Evolutionary conservation across 2,888 invertebrate genomes (phyloP).

Genomic region (Melolontha melolontha): DNA sequence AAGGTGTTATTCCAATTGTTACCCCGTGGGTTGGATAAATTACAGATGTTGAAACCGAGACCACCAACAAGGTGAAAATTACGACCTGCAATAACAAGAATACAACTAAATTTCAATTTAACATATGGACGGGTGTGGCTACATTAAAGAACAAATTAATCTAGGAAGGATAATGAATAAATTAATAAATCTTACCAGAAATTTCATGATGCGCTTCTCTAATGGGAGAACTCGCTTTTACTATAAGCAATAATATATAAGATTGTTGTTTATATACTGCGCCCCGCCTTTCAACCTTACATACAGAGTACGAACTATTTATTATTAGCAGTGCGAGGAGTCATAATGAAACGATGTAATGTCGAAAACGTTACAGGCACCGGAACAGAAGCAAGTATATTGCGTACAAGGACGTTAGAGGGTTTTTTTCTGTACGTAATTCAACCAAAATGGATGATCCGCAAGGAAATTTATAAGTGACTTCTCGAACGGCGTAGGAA

Average conservation of each 20-base stretch:
- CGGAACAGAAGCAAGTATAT: constrained; percentile 17
- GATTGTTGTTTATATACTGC: constrained; percentile 43
- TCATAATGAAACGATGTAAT: constrained; percentile 10
- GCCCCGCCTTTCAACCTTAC: constrained; percentile 40
- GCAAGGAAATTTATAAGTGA: constrained; percentile 1
- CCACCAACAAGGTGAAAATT: constrained; percentile 39
- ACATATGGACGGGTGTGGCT: not conserved
- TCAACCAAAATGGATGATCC: constrained; percentile 22
- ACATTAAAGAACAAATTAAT: not conserved
- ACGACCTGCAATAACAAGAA: constrained; percentile 30
- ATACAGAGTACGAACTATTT: constrained; percentile 18
- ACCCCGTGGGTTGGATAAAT: constrained; percentile 61
- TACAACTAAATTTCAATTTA: not conserved
- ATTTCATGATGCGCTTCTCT: constrained; percentile 51
- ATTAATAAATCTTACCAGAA: constrained; percentile 51
- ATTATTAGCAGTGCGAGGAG: constrained; percentile 6
- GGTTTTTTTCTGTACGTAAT: constrained; percentile 12
- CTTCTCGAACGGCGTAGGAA: constrained; percentile 13
- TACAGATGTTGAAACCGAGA: constrained; percentile 38
- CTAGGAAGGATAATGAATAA: not conserved
- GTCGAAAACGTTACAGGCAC: constrained; percentile 9
- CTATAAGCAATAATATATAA: constrained; percentile 42
- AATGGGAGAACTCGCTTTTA: constrained; percentile 42
- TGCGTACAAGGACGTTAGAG: constrained; percentile 10
- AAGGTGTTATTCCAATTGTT: constrained; percentile 60